phyloP scores from a whole-genome alignment of 2,888 invertebrate species.

The Mythimna vitellina region DNA sequence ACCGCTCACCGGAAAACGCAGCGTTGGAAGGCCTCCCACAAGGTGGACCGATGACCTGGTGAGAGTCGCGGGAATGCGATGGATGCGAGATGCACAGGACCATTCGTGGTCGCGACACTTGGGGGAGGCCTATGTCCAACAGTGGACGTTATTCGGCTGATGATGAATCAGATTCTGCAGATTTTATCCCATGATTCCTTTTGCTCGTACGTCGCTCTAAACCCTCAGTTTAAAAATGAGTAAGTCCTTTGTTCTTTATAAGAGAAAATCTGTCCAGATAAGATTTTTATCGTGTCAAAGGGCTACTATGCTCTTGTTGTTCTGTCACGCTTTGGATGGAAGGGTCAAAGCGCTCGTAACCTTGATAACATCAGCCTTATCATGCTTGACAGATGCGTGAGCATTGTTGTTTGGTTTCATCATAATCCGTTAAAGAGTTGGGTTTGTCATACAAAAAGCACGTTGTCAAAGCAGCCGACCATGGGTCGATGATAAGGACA shows the following conservation, averaged over 20 bases:
- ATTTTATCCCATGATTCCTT: background rate
- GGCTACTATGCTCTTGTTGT: constrained; percentile 28
- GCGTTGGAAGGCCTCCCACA: too few species aligned
- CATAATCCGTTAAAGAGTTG: constrained; percentile 12
- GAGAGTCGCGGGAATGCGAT: too few species aligned
- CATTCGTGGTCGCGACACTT: too few species aligned
- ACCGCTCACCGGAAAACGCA: too few species aligned
- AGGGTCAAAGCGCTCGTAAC: constrained; percentile 53
- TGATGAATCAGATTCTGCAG: background rate
- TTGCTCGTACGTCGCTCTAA: background rate
- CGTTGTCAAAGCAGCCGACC: background rate
- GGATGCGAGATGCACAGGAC: too few species aligned
- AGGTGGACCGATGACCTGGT: too few species aligned
- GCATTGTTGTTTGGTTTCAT: constrained; percentile 8
- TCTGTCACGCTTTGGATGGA: constrained; percentile 16
- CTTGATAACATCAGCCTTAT: constrained; percentile 53
- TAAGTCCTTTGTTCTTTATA: constrained; percentile 18
- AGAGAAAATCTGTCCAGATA: constrained; percentile 37
- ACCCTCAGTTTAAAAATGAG: background rate
- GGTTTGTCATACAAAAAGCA: constrained; percentile 1
- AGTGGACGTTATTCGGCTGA: too few species aligned
- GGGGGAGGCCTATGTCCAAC: too few species aligned
- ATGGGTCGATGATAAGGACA: background rate
- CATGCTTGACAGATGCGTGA: constrained; percentile 20
- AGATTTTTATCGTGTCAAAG: constrained; percentile 40